Base-by-base conservation (phyloP, 2,113 vertebrate genomes). In the Galemys pyrenaicus region DNA sequence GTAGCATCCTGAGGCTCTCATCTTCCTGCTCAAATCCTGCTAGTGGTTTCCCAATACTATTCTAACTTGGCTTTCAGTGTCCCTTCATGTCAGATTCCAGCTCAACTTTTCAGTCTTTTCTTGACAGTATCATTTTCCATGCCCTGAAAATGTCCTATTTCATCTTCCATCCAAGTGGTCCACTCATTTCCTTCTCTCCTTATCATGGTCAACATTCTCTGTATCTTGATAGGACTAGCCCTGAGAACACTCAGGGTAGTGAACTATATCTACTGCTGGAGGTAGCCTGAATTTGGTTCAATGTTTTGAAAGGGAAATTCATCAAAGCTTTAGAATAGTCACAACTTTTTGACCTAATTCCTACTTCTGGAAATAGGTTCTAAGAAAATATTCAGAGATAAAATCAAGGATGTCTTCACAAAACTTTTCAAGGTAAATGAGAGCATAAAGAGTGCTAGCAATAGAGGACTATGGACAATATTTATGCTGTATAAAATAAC, bases 261-360 rank as follows among this genome's bases (percentile, higher is more conserved):
- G 6, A 80, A n/a, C 62, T n/a, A 62, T n/a, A 39, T 3, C 39
- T 19, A 74, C 12, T 35, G 51, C 41, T 28, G 35, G 24, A 9
- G 60, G 81, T 32, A 62, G 67, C 62, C 67, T 67, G 37, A 86
- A 93, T 86, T 19, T 81, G 62, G 56, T 20, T 73, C 79, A 79
- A 70, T 22, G 28, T 44, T 82, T 89, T 49, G 28, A 44, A 85
- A 77, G 37, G 78, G 82, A 35, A 78, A 73, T 67, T 70, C 62
- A 82, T 46, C 58, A 94, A 94, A 54, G 49, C 35, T 71, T 73
- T 92, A 60, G 92, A 85, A 88, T 51, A 91, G 78, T 24, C 71
- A 41, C 46, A 92, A 12, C 11, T 51, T 65, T 90, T 60, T 94
- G 78, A 93, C 89, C 60, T 39, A 84, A 84, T 77, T 94, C 85